A percentile compares a stretch with the other conserved stretches of the same genome.
These are phyloP conservation scores for Neolamprologus longior DNA, from an alignment of 2,113 vertebrate species.

Conservation along the genomic window DNA sequence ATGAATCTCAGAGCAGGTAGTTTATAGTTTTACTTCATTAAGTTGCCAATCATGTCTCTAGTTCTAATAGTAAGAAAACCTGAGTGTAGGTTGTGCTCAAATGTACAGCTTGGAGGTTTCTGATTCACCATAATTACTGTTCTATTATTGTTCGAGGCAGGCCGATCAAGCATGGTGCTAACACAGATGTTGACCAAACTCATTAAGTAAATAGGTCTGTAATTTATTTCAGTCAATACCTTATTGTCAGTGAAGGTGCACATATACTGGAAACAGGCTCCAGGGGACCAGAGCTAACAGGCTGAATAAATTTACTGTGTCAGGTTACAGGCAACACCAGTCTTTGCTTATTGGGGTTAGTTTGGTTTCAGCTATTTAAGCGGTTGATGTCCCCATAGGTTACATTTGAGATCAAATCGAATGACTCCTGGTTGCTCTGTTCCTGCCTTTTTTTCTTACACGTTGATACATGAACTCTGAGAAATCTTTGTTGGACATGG, in stretches of 20 bases:
- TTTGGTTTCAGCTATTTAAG: slow-evolving; percentile 17
- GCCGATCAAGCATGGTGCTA: background rate
- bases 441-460: background rate
- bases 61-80: background rate
- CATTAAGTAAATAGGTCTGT: slow-evolving; percentile 51
- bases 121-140: background rate
- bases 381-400: background rate
- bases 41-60: background rate
- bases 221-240: slow-evolving; percentile 55
- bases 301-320: slow-evolving; percentile 32
- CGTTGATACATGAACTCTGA: background rate
- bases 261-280: slow-evolving; percentile 14
- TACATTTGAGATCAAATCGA: background rate
- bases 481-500: background rate
- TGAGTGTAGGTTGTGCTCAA: background rate
- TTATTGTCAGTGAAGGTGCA: slow-evolving; percentile 4
- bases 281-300: background rate
- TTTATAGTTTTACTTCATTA: background rate
- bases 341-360: slow-evolving; percentile 34
- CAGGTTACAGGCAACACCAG: slow-evolving; percentile 19
- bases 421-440: background rate
- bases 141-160: background rate
- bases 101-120: background rate
- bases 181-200: slow-evolving; percentile 49
- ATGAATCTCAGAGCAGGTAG: background rate